Base-by-base conservation (phyloP, 2,888 invertebrate genomes). In the Yponomeuta cagnagella region DNA sequence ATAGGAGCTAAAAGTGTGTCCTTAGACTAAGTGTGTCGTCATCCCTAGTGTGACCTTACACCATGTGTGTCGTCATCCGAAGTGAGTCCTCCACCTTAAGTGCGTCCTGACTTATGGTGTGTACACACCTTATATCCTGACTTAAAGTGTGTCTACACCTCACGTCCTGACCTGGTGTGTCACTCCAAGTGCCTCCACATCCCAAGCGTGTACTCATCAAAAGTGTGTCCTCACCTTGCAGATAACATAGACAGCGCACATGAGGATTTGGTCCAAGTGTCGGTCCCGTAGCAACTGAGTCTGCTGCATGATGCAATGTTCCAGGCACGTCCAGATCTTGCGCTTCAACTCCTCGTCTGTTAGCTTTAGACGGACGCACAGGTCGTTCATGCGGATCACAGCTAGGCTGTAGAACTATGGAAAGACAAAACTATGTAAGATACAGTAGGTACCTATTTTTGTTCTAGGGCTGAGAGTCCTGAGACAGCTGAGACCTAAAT, bases 251-350 rank as follows among this genome's bases (percentile, higher is more conserved):
- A 99, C 96, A 74, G 98, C 96, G 89, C 99, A 99, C 98, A 99
- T 98, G 70, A 99, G 94, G 75, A 99, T 95, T 90, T 99, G 99
- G 91, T 99, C 99, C 48, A 99, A 93, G 88, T 99, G 99, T 4
- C 99, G 94, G 86, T 99, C 98, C 77, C 94, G 94, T 95, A 99
- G 96, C 68, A 99, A 92, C 74, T 95, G 94, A 0, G 96, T 96
- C 79, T 97, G 95, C 73, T 96, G 94, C 76, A 96, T 95, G 76
- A 99, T 93, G 3, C 97, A 95, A 88, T 97, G 94, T 85, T 99
- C 99, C 79, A 99, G 97, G 78, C 98, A 96, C 0, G 99, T 99
- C 99, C 99, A 99, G 77, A 99, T 98, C 91, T 97, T 98, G 72
- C 95, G 94, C 75, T 95, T 94, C 73, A 96, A 85, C 75, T 96